Conservation (phyloP, 1,140 invertebrate genomes). For the Heliothis subflexa region DNA sequence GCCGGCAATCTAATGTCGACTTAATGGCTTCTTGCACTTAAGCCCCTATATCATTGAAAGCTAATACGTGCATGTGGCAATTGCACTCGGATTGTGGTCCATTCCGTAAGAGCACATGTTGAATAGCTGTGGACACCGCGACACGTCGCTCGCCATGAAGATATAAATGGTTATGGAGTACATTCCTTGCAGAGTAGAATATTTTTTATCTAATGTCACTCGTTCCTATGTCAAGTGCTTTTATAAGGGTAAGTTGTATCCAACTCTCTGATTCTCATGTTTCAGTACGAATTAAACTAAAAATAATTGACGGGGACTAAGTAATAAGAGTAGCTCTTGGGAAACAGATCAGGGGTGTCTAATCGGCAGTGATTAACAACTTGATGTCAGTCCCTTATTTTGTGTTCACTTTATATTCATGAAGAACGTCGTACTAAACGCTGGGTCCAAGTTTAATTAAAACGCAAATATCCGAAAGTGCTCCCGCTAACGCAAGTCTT, state of each 20-base stretch:
- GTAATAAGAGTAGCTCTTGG: too few relatives aligned
- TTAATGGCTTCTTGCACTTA: constrained; percentile 59
- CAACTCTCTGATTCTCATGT: neutral
- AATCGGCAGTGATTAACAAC: constrained; percentile 6
- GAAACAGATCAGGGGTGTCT: neutral
- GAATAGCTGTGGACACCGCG: neutral
- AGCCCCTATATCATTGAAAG: constrained; percentile 52
- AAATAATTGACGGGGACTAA: too few relatives aligned
- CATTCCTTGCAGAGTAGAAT: neutral
- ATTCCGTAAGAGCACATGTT: constrained; percentile 27
- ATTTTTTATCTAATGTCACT: constrained; percentile 18
- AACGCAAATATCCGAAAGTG: constrained; percentile 36
- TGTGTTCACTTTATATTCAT: constrained; percentile 54
- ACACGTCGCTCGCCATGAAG: constrained; percentile 5
- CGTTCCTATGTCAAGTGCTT: constrained; percentile 36
- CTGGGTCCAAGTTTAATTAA: constrained; percentile 53
- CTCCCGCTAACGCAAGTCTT: neutral
- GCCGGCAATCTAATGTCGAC: constrained; percentile 58
- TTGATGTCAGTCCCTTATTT: constrained; percentile 20
- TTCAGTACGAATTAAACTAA: too few relatives aligned
- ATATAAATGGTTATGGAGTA: constrained; percentile 10
- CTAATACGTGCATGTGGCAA: constrained; percentile 52
- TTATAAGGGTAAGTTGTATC: neutral
- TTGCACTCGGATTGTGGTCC: constrained; percentile 38
- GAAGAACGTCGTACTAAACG: constrained; percentile 47